phyloP scores from a whole-genome alignment of 2,113 vertebrate genomes.

The Ascaphus truei region DNA sequence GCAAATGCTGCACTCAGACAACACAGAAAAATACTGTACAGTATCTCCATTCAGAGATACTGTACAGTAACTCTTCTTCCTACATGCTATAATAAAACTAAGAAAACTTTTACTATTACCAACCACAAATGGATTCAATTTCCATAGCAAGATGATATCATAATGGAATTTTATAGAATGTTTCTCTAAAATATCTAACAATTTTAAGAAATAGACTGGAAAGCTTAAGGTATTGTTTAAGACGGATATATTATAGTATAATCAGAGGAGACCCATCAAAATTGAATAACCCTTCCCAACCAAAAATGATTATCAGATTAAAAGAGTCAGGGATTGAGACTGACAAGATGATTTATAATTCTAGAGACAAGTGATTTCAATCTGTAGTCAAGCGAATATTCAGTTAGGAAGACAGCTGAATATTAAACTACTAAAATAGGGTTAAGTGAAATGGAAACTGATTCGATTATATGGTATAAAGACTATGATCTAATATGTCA shows the following conservation, averaged over 20 bases:
- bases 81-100: not conserved
- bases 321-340: constrained; percentile 19
- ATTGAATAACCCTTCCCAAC: constrained; percentile 26
- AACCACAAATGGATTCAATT: not conserved
- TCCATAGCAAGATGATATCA: not conserved
- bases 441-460: constrained; percentile 37
- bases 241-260: constrained; percentile 20
- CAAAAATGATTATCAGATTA: constrained; percentile 33
- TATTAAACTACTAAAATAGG: constrained; percentile 31
- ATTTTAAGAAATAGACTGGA: not conserved
- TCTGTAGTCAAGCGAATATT: constrained; percentile 26
- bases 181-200: constrained; percentile 6
- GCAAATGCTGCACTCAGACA: no score
- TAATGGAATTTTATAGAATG: constrained; percentile 22
- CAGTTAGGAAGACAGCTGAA: constrained; percentile 14
- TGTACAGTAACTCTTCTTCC: no score
- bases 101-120: not conserved
- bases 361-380: constrained; percentile 29
- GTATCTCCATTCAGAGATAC: no score
- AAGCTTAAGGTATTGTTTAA: not conserved
- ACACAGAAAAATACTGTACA: no score
- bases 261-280: constrained; percentile 7
- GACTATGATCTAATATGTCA: constrained; percentile 21
- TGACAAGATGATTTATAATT: constrained; percentile 31
- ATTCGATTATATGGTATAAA: constrained; percentile 12